A percentile compares a stretch with the other conserved stretches of the same genome.
phyloP scores from a whole-genome alignment of 2,113 vertebrate species.

The Tyrannus savana region DNA sequence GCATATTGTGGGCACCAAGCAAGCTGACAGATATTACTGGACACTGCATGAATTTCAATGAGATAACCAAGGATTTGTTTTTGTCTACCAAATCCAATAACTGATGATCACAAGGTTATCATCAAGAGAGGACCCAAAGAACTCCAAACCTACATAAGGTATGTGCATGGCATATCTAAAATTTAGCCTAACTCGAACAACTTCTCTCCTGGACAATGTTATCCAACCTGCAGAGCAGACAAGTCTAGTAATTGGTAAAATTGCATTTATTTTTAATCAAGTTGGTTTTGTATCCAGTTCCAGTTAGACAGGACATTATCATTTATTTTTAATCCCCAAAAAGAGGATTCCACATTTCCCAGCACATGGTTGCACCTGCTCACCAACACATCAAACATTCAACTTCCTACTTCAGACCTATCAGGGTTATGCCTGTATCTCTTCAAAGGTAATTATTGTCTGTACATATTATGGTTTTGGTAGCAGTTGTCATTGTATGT shows the following conservation, averaged over 20 bases:
- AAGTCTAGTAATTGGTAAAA: neutral
- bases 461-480: neutral
- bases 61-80: neutral
- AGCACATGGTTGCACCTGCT: neutral
- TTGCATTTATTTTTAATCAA: neutral
- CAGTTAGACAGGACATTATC: neutral
- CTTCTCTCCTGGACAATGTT: neutral
- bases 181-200: neutral
- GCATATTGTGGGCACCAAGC: neutral
- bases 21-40: neutral
- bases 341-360: neutral
- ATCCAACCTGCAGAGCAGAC: neutral
- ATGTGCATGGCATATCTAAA: neutral
- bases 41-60: neutral
- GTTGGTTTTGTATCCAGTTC: neutral
- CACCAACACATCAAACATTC: neutral
- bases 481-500: neutral
- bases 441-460: fast-evolving
- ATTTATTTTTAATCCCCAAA: neutral
- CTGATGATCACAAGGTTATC: neutral
- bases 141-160: neutral
- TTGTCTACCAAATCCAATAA: neutral
- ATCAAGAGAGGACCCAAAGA: neutral
- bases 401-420: neutral
- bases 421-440: neutral